Conservation (phyloP, 2,797 vertebrate species). For the Adelosebastes latens region DNA sequence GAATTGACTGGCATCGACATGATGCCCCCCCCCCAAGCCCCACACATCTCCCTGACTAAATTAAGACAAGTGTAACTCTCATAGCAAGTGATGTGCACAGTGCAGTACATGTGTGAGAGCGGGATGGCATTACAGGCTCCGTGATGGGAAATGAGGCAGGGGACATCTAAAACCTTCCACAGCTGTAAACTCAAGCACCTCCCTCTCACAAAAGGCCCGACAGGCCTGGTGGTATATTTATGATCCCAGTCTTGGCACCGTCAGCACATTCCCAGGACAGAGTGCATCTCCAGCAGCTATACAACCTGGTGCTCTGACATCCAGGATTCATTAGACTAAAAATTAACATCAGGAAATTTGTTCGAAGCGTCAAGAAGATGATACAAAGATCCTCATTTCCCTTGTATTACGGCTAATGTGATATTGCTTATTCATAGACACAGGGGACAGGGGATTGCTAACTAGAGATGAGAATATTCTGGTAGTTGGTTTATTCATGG, state of each 20-base stretch:
- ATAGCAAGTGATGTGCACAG: slow-evolving; percentile 23
- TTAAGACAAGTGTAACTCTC: slow-evolving; percentile 45
- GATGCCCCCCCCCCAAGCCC: neutral
- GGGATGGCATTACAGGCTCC: slow-evolving; percentile 24
- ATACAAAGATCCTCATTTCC: neutral
- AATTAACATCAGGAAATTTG: slow-evolving; percentile 27
- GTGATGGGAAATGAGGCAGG: slow-evolving; percentile 35
- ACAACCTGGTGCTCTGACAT: neutral
- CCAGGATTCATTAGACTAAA: slow-evolving; percentile 36
- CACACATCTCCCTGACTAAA: slow-evolving; percentile 34
- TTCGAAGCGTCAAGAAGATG: neutral
- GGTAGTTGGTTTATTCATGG: neutral
- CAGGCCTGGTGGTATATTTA: slow-evolving; percentile 50
- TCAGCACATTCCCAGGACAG: slow-evolving; percentile 42
- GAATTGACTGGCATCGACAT: slow-evolving; percentile 24
- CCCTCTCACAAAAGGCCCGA: slow-evolving; percentile 16
- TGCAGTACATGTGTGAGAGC: neutral
- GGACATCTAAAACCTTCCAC: slow-evolving; percentile 11
- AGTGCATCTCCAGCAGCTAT: slow-evolving; percentile 29
- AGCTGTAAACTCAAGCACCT: slow-evolving; percentile 28
- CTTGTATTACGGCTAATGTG: neutral
- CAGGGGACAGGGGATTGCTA: neutral
- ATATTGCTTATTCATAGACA: slow-evolving; percentile 4
- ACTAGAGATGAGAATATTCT: neutral
- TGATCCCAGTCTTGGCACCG: slow-evolving; percentile 18